phyloP scores from a whole-genome alignment of 2,888 invertebrate species.

The Cyrtodaria siliqua region DNA sequence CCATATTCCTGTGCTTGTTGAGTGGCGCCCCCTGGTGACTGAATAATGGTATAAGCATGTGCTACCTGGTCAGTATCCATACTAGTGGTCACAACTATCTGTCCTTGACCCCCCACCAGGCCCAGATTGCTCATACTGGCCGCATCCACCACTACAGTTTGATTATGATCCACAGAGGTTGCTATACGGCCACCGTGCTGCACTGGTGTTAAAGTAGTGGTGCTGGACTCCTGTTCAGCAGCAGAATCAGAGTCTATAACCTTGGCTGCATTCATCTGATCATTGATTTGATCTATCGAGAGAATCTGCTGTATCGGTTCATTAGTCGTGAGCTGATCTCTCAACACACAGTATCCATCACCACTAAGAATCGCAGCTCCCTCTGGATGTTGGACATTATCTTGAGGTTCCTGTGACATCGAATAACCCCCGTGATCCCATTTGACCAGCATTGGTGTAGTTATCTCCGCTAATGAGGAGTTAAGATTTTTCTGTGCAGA shows the following conservation, averaged over 20 bases:
- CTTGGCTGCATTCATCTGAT: conserved; percentile 30
- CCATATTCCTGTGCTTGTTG: conserved; percentile 62
- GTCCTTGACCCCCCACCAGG: conserved; percentile 31
- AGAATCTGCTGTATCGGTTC: conserved; percentile 35
- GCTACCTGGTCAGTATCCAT: conserved; percentile 32
- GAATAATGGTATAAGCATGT: conserved; percentile 50
- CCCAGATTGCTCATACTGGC: conserved; percentile 29
- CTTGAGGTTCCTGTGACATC: conserved; percentile 33
- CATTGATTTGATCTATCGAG: conserved; percentile 42
- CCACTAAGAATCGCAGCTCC: conserved; percentile 10
- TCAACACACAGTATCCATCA: conserved; percentile 49
- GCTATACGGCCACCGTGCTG: background rate
- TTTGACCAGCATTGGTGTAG: conserved; percentile 51
- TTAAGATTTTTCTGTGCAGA: conserved; percentile 11
- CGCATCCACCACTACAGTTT: conserved; percentile 11
- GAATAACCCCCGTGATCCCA: conserved; percentile 69
- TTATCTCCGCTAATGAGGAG: conserved; percentile 14
- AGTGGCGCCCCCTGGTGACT: conserved; percentile 28
- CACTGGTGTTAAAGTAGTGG: background rate
- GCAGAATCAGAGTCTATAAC: background rate
- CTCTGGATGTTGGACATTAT: conserved; percentile 10
- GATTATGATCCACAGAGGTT: conserved; percentile 12
- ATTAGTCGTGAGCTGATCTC: conserved; percentile 41
- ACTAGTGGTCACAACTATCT: conserved; percentile 36
- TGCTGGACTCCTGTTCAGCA: background rate